Base-by-base conservation (phyloP, 2,888 invertebrate species). In the Bibio marci region DNA sequence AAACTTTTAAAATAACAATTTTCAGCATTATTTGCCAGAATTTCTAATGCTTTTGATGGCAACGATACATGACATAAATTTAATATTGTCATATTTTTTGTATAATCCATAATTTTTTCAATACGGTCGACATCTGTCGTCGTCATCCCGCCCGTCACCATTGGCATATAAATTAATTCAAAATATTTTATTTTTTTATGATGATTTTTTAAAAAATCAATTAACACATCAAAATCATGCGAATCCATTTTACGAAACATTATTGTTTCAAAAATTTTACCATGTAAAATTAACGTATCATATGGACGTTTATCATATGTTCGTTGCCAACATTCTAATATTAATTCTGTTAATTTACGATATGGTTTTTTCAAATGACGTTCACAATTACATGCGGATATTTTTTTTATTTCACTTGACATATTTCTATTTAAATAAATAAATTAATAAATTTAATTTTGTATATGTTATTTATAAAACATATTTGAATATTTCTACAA, bases 251-350 rank as follows among this genome's bases (percentile, higher is more conserved):
- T 6, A 10, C 59, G 50, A 4, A 41, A 27, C 43, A 58, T 49
- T 30, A 53, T 54, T 12, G 51, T 30, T 42, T 54, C 51, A 34
- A 57, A 58, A 13, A 50, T 47, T 33, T 46, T 40, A n/a, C 48
- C 47, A 19, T 48, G 47, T 33, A 61, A 50, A 37, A 46, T 41
- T 35, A 61, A 57, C 39, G 50, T 31, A 1, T 39, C 22, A 41
- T 55, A 62, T 0, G 60, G 62, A 2, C 56, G 48, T 25, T 43
- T 38, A 36, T 55, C 56, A 38, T 56, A 57, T 48, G 58, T 58
- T 7, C 56, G 51, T 45, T 58, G 59, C 62, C 60, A 61, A 37
- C 55, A 57, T 15, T 53, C 49, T 3, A 61, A 45, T 36, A 61
- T 44, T 14, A 56, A 37, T 1, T 43, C 6, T 1, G 47, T 48